A percentile compares a stretch with the other conserved stretches of the same genome.
Conservation (phyloP, 92 coral and sea anemone species). For the Phenganax stokvisi region DNA sequence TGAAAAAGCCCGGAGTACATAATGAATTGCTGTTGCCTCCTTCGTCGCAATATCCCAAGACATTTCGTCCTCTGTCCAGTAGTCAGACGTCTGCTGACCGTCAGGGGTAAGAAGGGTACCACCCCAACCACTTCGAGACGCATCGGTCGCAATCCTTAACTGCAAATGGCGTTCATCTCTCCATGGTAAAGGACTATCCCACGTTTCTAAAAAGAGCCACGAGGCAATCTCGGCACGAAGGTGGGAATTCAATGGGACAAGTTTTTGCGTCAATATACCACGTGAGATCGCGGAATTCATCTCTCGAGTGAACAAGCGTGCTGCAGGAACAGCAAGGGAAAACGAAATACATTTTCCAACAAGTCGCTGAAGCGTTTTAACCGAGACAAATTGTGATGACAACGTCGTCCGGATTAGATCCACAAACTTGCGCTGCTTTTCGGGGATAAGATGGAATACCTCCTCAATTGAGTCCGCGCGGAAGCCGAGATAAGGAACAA, state of each 20-base stretch:
- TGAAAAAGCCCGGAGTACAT: background rate
- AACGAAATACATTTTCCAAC: constrained; percentile 48
- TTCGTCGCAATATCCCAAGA: constrained; percentile 39
- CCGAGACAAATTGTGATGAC: background rate
- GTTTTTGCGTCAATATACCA: constrained; percentile 14
- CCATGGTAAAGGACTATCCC: constrained; percentile 42
- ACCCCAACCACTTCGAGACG: constrained; percentile 37
- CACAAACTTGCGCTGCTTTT: constrained; percentile 34
- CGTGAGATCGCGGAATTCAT: constrained; percentile 45
- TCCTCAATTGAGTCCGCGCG: constrained; percentile 26
- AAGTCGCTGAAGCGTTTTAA: constrained; percentile 21
- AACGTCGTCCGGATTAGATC: constrained; percentile 30
- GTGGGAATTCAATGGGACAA: constrained; percentile 17
- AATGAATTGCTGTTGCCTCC: constrained; percentile 46
- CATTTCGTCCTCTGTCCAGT: constrained; percentile 44
- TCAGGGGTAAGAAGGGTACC: constrained; percentile 5
- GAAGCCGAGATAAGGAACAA: constrained; percentile 49
- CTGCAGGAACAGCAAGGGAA: constrained; percentile 47
- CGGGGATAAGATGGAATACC: constrained; percentile 38
- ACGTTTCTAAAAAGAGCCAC: constrained; percentile 47
- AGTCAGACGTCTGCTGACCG: constrained; percentile 31
- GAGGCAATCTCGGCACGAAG: constrained; percentile 43
- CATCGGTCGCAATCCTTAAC: constrained; percentile 40
- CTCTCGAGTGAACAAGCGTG: constrained; percentile 45
- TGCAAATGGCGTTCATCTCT: constrained; percentile 33